Base-by-base conservation (phyloP, 2,113 vertebrate genomes). In the Setophaga coronata region DNA sequence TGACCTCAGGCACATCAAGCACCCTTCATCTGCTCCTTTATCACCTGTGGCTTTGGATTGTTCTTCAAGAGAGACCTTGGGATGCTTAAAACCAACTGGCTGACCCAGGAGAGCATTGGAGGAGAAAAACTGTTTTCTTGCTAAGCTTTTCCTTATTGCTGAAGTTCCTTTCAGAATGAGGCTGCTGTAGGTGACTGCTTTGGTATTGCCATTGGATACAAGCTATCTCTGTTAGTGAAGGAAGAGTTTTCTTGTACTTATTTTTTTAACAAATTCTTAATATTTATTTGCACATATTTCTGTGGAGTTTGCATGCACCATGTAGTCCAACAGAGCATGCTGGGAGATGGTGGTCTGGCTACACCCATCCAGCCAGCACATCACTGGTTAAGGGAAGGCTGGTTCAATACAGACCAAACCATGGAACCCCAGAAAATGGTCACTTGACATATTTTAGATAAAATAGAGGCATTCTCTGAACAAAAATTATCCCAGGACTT, bases 281-380 rank as follows among this genome's bases (percentile, higher is more conserved):
- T 31, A 36, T 34, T 42, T 57, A 23, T 57, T 72, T 57, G 14
- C 29, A 17, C 0, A 1, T n/a, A 6, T 8, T 45, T 31, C 36
- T 38, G 31, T 14, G 29, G 26, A 28, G 10, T 29, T 60, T 71
- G 79, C 24, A 34, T 1, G 3, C 28, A 24, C 12, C 21, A 3
- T 0, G 6, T 2, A 53, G 54, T 42, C 36, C 5, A 2, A 36
- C 38, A 78, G 87, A n/a, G 12, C 33, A 2, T 0, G 6, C 4
- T 1, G 1, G 61, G 56, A 42, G 71, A 10, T 1, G 14, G 19
- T 0, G 14, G 10, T 25, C 28, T 77, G 69, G 31, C 38, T 36
- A 11, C 18, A 17, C 7, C 26, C 18, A 15, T 1, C 48, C 54
- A 70, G 62, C 28, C 40, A 38, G 36, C 7, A 6, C 36, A 11